Evolutionary conservation across 1,140 invertebrate species (phyloP).

Genomic region (Triops longicaudatus): DNA sequence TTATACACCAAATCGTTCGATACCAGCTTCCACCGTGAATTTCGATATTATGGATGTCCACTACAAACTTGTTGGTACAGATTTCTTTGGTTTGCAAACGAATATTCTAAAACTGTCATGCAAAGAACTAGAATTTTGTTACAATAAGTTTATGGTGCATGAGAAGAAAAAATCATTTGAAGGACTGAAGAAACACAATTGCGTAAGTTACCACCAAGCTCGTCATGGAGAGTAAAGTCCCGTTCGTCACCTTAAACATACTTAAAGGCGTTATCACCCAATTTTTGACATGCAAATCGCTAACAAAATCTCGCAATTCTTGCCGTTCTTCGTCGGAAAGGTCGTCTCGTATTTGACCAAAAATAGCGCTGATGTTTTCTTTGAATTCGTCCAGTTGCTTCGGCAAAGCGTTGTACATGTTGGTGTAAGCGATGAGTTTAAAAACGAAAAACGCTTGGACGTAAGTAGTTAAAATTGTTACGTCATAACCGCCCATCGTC

Average conservation of each 20-base stretch:
- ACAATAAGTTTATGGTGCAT: too few relatives aligned
- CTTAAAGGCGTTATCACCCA: background rate
- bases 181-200: background rate
- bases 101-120: too few relatives aligned
- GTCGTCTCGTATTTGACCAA: background rate
- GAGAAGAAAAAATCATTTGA: too few relatives aligned
- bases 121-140: too few relatives aligned
- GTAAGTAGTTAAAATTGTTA: too few relatives aligned
- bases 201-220: background rate
- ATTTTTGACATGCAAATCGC: background rate
- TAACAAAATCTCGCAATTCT: background rate
- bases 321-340: background rate
- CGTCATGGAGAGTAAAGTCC: background rate
- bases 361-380: background rate
- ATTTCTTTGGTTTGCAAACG: too few relatives aligned
- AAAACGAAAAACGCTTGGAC: background rate
- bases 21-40: too few relatives aligned
- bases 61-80: too few relatives aligned
- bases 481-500: too few relatives aligned
- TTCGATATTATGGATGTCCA: too few relatives aligned
- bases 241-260: background rate
- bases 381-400: background rate
- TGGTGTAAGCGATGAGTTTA: background rate
- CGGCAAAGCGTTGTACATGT: background rate
- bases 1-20: too few relatives aligned